A percentile compares a stretch with the other conserved stretches of the same genome.
These are phyloP conservation scores for Apotomis turbidana DNA, from an alignment of 2,888 invertebrate genomes.

Conservation along the genomic window DNA sequence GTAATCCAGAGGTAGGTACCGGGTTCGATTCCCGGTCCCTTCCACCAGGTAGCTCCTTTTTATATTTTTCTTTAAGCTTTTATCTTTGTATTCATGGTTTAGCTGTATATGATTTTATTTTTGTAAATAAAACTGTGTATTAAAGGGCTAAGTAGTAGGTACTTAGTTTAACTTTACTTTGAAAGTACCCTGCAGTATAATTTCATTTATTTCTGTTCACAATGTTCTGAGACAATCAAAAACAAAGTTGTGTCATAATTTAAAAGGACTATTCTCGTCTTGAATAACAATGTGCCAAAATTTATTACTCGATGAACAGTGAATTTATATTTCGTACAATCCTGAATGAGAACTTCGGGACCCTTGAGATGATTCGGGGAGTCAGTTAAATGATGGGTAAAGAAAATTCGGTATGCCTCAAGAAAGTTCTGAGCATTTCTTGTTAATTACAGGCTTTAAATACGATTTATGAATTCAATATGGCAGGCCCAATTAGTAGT, in stretches of 20 bases:
- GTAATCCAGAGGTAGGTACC: no score
- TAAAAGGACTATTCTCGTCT: slow-evolving; percentile 53
- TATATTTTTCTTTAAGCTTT: no score
- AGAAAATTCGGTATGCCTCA: slow-evolving; percentile 17
- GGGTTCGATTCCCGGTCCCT: no score
- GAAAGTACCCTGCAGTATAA: background rate
- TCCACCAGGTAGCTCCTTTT: no score
- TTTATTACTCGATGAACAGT: slow-evolving; percentile 62
- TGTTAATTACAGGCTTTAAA: background rate
- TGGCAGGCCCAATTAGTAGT: background rate
- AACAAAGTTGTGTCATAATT: slow-evolving; percentile 64
- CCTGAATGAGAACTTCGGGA: slow-evolving; percentile 54
- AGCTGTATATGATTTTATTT: no score
- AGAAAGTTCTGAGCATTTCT: slow-evolving; percentile 7
- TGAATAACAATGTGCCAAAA: slow-evolving; percentile 65
- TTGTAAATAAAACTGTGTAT: no score
- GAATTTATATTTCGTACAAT: slow-evolving; percentile 58
- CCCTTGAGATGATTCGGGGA: slow-evolving; percentile 55
- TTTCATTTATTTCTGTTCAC: slow-evolving; percentile 8
- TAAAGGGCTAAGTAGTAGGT: no score
- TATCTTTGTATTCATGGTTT: no score
- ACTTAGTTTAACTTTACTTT: background rate
- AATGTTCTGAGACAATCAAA: slow-evolving; percentile 52
- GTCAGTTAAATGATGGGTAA: slow-evolving; percentile 45
- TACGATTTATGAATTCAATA: background rate